phyloP scores from a whole-genome alignment of 2,888 invertebrate species.

The Trachelus stipa region DNA sequence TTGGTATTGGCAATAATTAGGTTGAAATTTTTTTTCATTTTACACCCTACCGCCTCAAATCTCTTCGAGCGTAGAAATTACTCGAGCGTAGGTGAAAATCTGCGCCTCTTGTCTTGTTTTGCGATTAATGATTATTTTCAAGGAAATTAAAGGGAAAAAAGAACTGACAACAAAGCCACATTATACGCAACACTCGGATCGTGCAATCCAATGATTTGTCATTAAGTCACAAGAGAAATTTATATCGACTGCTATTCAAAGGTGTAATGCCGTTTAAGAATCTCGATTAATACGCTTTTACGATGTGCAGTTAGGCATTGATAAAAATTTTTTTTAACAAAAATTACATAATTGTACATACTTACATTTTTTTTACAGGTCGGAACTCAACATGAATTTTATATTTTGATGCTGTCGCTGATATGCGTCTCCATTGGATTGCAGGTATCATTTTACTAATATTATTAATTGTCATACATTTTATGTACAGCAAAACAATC shows the following conservation, averaged over 20 bases:
- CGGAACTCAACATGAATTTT: constrained; percentile 88
- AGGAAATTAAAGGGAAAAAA: neutral
- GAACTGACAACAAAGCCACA: neutral
- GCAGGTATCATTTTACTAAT: constrained; percentile 73
- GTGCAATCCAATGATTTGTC: neutral
- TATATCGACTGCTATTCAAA: neutral
- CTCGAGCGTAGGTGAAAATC: neutral
- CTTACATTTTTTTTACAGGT: constrained; percentile 61
- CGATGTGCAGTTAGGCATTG: neutral
- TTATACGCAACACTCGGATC: neutral
- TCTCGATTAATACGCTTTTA: neutral
- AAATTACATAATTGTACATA: neutral
- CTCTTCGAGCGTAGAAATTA: neutral
- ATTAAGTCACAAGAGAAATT: neutral
- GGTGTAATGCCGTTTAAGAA: neutral
- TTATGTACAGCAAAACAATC: neutral
- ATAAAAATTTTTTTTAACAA: neutral
- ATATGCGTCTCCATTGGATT: constrained; percentile 86
- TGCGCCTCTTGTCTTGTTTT: neutral
- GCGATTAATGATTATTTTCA: constrained; percentile 3
- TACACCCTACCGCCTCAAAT: neutral
- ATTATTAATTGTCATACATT: neutral
- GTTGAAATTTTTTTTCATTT: neutral
- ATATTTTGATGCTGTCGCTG: constrained; percentile 81
- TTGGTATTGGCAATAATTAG: neutral